Percentiles rank a stretch among this genome's conserved stretches.
phyloP scores from a whole-genome alignment of 2,888 invertebrate species.

The Epiblema foenella region DNA sequence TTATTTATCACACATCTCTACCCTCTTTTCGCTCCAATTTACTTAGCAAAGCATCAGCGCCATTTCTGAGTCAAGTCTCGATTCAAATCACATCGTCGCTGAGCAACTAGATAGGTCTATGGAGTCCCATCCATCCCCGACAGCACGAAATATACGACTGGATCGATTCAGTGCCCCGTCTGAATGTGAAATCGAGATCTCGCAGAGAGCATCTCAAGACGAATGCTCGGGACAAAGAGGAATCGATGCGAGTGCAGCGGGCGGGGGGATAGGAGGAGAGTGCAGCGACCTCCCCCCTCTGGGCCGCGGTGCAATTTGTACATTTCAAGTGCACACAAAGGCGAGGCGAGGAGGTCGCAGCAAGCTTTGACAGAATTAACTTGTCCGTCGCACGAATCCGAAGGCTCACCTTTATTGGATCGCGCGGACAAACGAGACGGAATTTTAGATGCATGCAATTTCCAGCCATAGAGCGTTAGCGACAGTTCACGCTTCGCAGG shows the following conservation, averaged over 20 bases:
- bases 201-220: conserved; percentile 79
- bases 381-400: conserved; percentile 76
- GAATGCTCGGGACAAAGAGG: conserved; percentile 82
- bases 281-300: conserved; percentile 77
- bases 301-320: conserved; percentile 83
- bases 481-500: conserved; percentile 37
- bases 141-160: conserved; percentile 53
- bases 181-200: conserved; percentile 81
- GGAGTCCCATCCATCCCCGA: conserved; percentile 43
- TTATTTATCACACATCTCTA: no score
- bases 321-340: conserved; percentile 85
- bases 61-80: conserved; percentile 49
- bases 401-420: conserved; percentile 77
- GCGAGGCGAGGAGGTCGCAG: conserved; percentile 80
- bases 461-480: conserved; percentile 35
- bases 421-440: conserved; percentile 60
- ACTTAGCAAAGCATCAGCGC: conserved; percentile 43
- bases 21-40: conserved; percentile 43
- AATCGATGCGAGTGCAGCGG: conserved; percentile 78
- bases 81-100: conserved; percentile 50
- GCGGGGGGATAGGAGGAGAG: conserved; percentile 71
- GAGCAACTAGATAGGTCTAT: conserved; percentile 42
- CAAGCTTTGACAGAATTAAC: conserved; percentile 84
- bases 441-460: conserved; percentile 59
- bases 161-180: conserved; percentile 55